Conservation (phyloP, 1,140 invertebrate species). For the Hermetia illucens region DNA sequence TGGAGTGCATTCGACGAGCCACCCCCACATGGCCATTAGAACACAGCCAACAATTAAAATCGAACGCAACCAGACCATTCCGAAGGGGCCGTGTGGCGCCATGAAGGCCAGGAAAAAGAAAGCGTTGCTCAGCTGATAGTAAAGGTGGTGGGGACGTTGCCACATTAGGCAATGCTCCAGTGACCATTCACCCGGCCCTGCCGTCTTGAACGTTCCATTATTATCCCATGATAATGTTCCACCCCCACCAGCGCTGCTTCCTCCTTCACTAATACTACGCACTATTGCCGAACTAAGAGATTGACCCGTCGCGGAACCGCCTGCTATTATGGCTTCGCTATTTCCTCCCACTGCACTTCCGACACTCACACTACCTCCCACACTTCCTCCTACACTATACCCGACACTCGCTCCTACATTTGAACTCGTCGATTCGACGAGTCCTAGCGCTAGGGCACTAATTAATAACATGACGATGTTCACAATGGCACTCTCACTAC, state of each 20-base stretch:
- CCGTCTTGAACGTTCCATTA: slow-evolving; percentile 26
- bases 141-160: slow-evolving; percentile 51
- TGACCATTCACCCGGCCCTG: slow-evolving; percentile 27
- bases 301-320: slow-evolving; percentile 17
- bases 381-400: neutral
- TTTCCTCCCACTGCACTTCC: neutral
- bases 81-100: slow-evolving; percentile 62
- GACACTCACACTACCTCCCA: neutral
- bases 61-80: slow-evolving; percentile 61
- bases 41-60: slow-evolving; percentile 62
- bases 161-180: slow-evolving; percentile 41
- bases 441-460: slow-evolving; percentile 12
- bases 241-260: no score
- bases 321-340: slow-evolving; percentile 4
- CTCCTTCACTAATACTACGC: no score
- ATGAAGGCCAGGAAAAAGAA: slow-evolving; percentile 69
- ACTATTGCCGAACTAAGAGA: slow-evolving; percentile 19
- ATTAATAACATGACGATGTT: slow-evolving; percentile 18
- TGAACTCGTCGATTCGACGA: slow-evolving; percentile 9
- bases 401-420: slow-evolving; percentile 3
- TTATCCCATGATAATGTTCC: slow-evolving; percentile 27
- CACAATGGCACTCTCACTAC: no score
- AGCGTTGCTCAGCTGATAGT: slow-evolving; percentile 70
- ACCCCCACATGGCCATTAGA: slow-evolving; percentile 67
- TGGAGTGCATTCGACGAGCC: slow-evolving; percentile 67